Conservation (phyloP, 2,888 invertebrate species). For the Troides aeacus region DNA sequence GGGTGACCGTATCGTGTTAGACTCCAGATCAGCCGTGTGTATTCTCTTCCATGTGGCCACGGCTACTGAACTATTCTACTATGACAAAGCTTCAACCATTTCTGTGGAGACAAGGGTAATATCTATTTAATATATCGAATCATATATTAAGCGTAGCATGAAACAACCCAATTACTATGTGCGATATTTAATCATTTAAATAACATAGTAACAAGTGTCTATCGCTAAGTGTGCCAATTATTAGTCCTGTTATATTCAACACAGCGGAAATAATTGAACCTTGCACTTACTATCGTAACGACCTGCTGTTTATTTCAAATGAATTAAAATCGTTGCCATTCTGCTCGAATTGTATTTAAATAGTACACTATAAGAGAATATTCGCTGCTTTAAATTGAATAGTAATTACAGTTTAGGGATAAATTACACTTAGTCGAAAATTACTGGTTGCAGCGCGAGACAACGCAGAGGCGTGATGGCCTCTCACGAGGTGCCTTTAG, state of each 20-base stretch:
- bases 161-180: neutral
- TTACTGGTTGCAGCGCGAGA: constrained; percentile 47
- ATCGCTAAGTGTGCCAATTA: neutral
- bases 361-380: constrained; percentile 25
- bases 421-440: constrained; percentile 48
- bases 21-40: too few species aligned
- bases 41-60: too few species aligned
- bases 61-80: too few species aligned
- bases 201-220: neutral
- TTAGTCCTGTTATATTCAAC: constrained; percentile 1
- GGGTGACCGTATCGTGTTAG: too few species aligned
- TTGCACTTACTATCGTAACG: constrained; percentile 16
- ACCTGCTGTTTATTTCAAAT: constrained; percentile 16
- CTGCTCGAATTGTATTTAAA: constrained; percentile 23
- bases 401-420: constrained; percentile 48
- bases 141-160: neutral
- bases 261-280: constrained; percentile 24
- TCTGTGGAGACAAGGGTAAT: neutral
- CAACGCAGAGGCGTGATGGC: constrained; percentile 45
- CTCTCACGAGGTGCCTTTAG: constrained; percentile 53
- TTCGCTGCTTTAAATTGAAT: constrained; percentile 49
- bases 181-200: neutral
- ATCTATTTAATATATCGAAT: neutral
- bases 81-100: too few species aligned
- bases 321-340: constrained; percentile 23